Evolutionary conservation across 2,888 invertebrate genomes (phyloP), one percentile per base, ranked within the genome.

Genomic region (Thymelicus sylvestris): DNA sequence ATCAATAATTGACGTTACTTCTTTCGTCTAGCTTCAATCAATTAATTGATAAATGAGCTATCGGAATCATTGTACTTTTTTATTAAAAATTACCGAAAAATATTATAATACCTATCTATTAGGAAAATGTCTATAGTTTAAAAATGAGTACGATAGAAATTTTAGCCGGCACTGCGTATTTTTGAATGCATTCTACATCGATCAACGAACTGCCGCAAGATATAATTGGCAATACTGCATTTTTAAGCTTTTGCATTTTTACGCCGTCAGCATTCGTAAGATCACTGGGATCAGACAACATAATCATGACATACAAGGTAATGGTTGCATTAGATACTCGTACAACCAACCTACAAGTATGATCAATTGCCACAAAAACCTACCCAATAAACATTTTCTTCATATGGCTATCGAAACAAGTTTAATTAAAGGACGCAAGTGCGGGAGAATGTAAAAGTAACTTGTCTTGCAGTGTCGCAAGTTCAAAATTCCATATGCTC

Each of bases 401-500:
- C 55, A 72, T 72, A 73, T 63, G 74, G 72, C 50, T 68, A 66
- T 71, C 59, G 60, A 65, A 67, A 69, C 69, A 44, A 64, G 69
- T 69, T 64, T 59, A 59, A 60, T 65, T 70, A 65, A 72, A 64
- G 50, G 67, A 62, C 72, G 62, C 77, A 78, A 78, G 74, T 75
- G 74, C 75, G 74, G 72, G 71, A 50, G 72, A 79, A 79, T 79
- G 80, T 80, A 82, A 82, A 82, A 79, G 79, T 78, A 74, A 74
- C 72, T 73, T 71, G 72, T 73, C 80, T 77, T 72, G 68, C 71
- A 71, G 64, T 57, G 72, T 71, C 65, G 71, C 38, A 71, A 69
- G 15, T 74, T 69, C 69, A 63, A 38, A 72, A 71, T 69, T 71
- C 85, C 87, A 89, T 88, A 89, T 88, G 89, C 78, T 86, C 57